Evolutionary conservation across 2,888 invertebrate species (phyloP).

Genomic region (Ischnura elegans): DNA sequence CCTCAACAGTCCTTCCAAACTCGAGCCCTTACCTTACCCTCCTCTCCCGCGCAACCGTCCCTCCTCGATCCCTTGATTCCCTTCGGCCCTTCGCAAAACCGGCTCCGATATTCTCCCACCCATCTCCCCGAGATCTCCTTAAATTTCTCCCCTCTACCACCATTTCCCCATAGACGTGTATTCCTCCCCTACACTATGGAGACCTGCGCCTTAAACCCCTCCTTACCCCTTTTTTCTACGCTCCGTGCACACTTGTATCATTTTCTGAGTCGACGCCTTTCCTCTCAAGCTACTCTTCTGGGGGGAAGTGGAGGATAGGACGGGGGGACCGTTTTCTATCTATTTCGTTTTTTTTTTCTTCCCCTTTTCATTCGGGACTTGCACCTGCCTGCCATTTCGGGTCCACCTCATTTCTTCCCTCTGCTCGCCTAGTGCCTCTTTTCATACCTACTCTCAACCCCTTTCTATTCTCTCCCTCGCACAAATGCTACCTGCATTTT

Average conservation of each 20-base stretch:
- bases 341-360: slow-evolving; percentile 25
- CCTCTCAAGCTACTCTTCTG: background rate
- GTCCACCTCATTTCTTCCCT: background rate
- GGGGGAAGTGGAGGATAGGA: background rate
- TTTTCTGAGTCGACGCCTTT: slow-evolving; percentile 25
- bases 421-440: background rate
- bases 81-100: background rate
- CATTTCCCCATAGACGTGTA: background rate
- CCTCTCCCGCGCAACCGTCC: background rate
- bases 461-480: slow-evolving; percentile 4
- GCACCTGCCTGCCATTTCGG: slow-evolving; percentile 31
- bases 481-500: slow-evolving; percentile 11
- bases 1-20: background rate
- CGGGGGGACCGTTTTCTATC: background rate
- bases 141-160: background rate
- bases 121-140: slow-evolving; percentile 35
- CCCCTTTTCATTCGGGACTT: slow-evolving; percentile 12
- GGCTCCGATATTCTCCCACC: background rate
- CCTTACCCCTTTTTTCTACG: background rate
- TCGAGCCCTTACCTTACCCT: background rate
- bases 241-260: slow-evolving; percentile 13
- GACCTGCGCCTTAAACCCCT: no score
- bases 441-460: background rate
- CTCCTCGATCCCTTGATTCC: background rate
- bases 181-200: background rate